These are phyloP conservation scores for Morpho helenor DNA, from an alignment of 2,888 invertebrate genomes.

Conservation along the genomic window DNA sequence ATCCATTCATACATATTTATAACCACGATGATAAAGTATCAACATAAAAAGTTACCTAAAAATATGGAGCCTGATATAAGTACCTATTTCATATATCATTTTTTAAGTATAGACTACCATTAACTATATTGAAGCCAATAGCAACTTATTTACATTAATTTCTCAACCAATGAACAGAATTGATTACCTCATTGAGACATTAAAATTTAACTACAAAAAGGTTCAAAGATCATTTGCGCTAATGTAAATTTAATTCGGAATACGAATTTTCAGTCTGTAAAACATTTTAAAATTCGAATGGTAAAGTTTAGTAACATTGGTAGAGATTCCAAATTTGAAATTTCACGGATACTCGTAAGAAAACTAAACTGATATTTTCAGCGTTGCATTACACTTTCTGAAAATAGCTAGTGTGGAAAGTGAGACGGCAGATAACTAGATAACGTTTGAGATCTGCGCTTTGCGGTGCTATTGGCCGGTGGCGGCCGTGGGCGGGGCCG, in stretches of 20 bases:
- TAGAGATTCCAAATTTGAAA: not conserved
- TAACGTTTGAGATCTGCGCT: slow-evolving; percentile 79
- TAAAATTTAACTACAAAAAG: slow-evolving; percentile 31
- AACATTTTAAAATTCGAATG: slow-evolving; percentile 11
- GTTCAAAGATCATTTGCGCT: slow-evolving; percentile 26
- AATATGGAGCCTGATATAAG: not conserved
- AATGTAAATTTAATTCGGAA: slow-evolving; percentile 19
- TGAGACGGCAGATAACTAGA: slow-evolving; percentile 77
- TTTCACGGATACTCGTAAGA: not conserved
- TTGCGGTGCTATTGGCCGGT: slow-evolving; percentile 59
- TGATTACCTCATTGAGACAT: slow-evolving; percentile 34
- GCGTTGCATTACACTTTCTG: slow-evolving; percentile 38
- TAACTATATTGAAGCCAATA: slow-evolving; percentile 13
- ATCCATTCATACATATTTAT: not conserved
- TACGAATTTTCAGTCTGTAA: slow-evolving; percentile 8
- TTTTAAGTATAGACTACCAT: slow-evolving; percentile 48
- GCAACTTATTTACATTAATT: slow-evolving; percentile 18
- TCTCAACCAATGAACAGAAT: slow-evolving; percentile 21
- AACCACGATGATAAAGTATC: not conserved
- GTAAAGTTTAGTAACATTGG: not conserved
- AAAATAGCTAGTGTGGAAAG: slow-evolving; percentile 66
- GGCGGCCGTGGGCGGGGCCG: slow-evolving; percentile 63
- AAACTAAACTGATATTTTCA: slow-evolving; percentile 14
- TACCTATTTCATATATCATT: not conserved
- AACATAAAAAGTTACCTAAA: too few relatives aligned